These are phyloP conservation scores for Campoplex nolae DNA, from an alignment of 2,888 invertebrate species.

Conservation along the genomic window DNA sequence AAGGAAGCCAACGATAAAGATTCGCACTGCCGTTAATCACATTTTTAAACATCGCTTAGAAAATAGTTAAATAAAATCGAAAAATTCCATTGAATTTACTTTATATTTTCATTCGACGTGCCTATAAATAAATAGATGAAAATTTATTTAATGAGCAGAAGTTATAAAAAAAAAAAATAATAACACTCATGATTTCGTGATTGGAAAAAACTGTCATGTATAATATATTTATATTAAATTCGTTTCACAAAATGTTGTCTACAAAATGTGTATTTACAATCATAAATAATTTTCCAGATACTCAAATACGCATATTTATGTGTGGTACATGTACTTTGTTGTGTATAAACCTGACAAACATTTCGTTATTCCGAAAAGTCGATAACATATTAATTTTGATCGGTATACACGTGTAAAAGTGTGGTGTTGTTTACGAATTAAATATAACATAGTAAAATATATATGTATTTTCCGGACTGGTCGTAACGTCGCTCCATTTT, in stretches of 20 bases:
- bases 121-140: constrained; percentile 20
- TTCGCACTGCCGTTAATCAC: no score
- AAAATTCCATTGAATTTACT: no score
- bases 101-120: no score
- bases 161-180: neutral
- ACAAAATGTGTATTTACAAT: constrained; percentile 66
- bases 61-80: no score
- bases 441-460: constrained; percentile 24
- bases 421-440: constrained; percentile 11
- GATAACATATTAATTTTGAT: constrained; percentile 35
- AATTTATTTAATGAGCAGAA: neutral
- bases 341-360: constrained; percentile 48
- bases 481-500: neutral
- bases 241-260: constrained; percentile 51
- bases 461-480: neutral
- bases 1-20: no score
- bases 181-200: constrained; percentile 20
- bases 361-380: constrained; percentile 47
- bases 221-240: constrained; percentile 68
- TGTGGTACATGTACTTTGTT: constrained; percentile 10
- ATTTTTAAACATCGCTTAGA: no score
- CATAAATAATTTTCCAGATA: constrained; percentile 48
- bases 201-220: constrained; percentile 42
- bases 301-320: constrained; percentile 21
- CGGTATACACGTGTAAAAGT: constrained; percentile 8